Percentiles rank a stretch among this genome's conserved stretches.
These are phyloP conservation scores for Gymnogyps californianus DNA, from an alignment of 2,113 vertebrate species.

Conservation along the genomic window DNA sequence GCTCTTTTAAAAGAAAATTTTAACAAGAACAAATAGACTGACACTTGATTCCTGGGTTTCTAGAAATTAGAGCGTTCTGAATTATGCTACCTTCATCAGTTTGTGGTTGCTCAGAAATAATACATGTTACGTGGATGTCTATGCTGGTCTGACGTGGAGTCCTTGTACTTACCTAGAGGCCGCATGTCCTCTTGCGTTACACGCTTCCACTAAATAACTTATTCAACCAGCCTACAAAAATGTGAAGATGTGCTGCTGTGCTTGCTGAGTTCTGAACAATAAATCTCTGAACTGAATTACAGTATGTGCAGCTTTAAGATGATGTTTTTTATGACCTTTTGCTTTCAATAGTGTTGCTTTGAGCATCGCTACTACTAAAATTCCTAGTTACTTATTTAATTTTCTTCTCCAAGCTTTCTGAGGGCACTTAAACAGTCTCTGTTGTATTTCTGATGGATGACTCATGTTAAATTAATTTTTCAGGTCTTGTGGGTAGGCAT, in stretches of 20 bases:
- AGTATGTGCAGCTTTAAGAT: background rate
- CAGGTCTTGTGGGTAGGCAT: background rate
- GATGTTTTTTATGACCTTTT: background rate
- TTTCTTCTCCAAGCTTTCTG: background rate
- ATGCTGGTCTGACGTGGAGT: background rate
- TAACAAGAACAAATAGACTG: background rate
- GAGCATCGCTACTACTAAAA: background rate
- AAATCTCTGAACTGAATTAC: background rate
- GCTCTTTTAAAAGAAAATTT: background rate
- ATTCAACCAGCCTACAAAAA: background rate
- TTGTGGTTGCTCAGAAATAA: background rate
- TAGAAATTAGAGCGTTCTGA: background rate
- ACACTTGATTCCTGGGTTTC: background rate
- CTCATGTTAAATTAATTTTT: background rate
- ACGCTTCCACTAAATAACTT: background rate
- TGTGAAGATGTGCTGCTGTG: background rate
- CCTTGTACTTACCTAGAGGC: background rate
- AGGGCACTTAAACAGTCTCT: background rate
- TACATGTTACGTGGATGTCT: accelerated
- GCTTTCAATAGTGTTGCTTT: background rate
- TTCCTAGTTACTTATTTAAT: background rate
- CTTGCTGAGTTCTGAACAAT: background rate
- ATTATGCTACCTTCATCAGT: background rate
- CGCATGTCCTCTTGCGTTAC: accelerated
- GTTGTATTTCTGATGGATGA: background rate